phyloP scores from a whole-genome alignment of 2,113 vertebrate genomes.

The Nycticryphes semicollaris region DNA sequence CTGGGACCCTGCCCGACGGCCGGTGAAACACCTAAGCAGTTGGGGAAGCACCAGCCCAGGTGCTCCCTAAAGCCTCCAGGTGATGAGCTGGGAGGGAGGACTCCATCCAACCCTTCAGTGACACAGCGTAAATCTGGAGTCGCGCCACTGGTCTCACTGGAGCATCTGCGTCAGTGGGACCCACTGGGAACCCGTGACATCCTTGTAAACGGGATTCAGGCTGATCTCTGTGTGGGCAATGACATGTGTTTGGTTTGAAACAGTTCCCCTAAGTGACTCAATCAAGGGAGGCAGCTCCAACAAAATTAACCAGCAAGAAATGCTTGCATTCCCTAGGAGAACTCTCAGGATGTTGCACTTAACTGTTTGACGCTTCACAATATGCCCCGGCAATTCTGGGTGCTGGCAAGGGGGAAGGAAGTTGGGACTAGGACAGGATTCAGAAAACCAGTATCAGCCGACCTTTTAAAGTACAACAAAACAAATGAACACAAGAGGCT shows the following conservation, averaged over 20 bases:
- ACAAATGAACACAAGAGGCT: background rate
- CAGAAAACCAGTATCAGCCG: background rate
- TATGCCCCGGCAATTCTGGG: background rate
- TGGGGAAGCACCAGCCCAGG: background rate
- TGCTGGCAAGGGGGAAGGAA: background rate
- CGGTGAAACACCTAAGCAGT: rapidly evolving
- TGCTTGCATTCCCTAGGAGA: background rate
- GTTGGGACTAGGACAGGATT: background rate
- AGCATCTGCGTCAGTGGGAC: background rate
- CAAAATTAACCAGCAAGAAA: background rate
- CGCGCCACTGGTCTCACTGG: background rate
- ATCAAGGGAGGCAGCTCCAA: background rate
- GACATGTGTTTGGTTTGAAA: background rate
- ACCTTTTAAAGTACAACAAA: background rate
- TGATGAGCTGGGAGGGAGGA: background rate
- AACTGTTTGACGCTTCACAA: background rate
- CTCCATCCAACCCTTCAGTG: background rate
- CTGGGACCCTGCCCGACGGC: background rate
- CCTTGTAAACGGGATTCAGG: background rate
- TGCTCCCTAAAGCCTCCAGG: background rate
- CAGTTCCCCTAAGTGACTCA: background rate
- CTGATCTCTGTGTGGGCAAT: background rate
- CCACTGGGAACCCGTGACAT: background rate
- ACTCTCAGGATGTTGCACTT: background rate
- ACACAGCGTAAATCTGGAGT: constrained; percentile 31